Conservation (phyloP, 2,113 vertebrate genomes). For the Oxyura jamaicensis region DNA sequence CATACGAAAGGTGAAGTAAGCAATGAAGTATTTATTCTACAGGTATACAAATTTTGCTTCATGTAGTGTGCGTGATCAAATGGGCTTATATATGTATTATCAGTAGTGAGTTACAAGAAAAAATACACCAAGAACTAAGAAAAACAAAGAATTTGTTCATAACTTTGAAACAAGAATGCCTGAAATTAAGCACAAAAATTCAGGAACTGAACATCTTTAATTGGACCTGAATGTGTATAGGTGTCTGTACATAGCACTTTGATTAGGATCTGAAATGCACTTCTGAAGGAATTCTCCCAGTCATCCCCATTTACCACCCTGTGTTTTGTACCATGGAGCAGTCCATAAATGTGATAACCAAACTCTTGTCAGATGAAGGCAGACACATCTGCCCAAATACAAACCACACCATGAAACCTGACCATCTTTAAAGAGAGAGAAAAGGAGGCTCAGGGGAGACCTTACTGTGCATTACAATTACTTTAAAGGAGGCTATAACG, state of each 20-base stretch:
- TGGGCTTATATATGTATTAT: neutral
- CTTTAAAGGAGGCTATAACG: too few relatives aligned
- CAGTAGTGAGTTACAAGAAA: neutral
- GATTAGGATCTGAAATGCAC: neutral
- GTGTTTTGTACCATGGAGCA: neutral
- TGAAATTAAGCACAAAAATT: neutral
- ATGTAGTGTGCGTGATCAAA: neutral
- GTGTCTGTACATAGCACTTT: neutral
- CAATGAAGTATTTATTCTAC: neutral
- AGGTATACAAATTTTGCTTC: neutral
- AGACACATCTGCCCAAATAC: neutral
- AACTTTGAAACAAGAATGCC: neutral
- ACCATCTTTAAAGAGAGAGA: neutral
- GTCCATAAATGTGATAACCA: neutral
- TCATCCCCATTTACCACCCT: neutral
- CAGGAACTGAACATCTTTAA: neutral
- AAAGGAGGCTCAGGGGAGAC: too few relatives aligned
- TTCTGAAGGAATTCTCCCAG: neutral
- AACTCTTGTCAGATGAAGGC: neutral
- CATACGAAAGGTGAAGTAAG: neutral
- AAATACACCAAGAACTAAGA: neutral
- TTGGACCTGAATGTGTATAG: neutral
- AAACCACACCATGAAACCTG: neutral
- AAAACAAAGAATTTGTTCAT: neutral
- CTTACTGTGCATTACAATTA: too few relatives aligned